Evolutionary conservation across 2,113 vertebrate genomes (phyloP).

Genomic region (Campylomormyrus numenius): DNA sequence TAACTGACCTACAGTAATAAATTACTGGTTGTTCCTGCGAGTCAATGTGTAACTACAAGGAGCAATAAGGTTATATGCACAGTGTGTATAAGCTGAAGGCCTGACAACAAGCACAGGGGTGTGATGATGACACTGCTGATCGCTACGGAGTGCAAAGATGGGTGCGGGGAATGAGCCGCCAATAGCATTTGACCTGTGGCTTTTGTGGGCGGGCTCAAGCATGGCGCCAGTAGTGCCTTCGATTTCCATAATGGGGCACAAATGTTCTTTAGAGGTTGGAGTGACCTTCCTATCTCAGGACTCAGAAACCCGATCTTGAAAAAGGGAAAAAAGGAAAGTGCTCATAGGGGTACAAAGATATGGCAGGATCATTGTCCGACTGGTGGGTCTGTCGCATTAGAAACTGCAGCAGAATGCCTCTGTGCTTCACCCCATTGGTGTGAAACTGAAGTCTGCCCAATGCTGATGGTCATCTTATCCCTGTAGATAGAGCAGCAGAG

Average conservation of each 20-base stretch:
- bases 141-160: not conserved
- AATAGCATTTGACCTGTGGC: not conserved
- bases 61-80: not conserved
- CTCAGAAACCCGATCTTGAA: not conserved
- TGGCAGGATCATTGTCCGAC: not conserved
- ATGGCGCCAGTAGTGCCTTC: not conserved
- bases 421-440: not conserved
- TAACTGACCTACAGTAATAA: not conserved
- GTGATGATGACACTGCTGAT: not conserved
- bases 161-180: not conserved
- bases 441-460: not conserved
- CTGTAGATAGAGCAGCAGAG: not conserved
- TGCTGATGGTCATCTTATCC: not conserved
- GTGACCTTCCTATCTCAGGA: constrained; percentile 6
- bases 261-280: not conserved
- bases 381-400: not conserved
- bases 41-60: not conserved
- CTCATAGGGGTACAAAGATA: not conserved
- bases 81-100: not conserved
- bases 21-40: not conserved
- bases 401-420: not conserved
- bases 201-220: not conserved
- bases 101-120: not conserved
- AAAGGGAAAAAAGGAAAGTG: not conserved
- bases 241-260: not conserved